Percentiles rank a stretch among this genome's conserved stretches.
Evolutionary conservation across 1,140 invertebrate genomes (phyloP).

Genomic region (Papilio polyxenes): DNA sequence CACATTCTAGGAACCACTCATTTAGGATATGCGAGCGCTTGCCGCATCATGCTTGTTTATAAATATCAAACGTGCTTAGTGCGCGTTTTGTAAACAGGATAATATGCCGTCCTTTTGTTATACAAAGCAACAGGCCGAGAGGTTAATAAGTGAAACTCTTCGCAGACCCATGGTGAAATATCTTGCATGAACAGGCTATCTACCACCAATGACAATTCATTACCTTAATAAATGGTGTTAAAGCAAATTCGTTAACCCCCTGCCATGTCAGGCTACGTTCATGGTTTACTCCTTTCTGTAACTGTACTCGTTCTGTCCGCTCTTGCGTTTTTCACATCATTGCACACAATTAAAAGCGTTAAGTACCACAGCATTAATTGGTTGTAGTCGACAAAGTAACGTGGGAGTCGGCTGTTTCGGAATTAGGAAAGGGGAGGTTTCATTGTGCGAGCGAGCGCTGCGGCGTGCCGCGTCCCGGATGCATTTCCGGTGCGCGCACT

Average conservation of each 20-base stretch:
- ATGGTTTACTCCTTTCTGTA: no score
- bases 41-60: slow-evolving; percentile 33
- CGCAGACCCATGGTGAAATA: neutral
- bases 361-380: neutral
- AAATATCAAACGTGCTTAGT: slow-evolving; percentile 27
- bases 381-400: slow-evolving; percentile 23
- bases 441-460: slow-evolving; percentile 46
- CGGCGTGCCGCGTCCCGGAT: slow-evolving; percentile 74
- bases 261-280: neutral
- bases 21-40: slow-evolving; percentile 29
- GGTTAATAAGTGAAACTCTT: neutral
- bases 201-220: no score
- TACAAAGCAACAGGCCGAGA: neutral
- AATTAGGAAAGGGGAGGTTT: slow-evolving; percentile 53
- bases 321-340: neutral
- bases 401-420: slow-evolving; percentile 34
- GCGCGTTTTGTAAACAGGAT: slow-evolving; percentile 23
- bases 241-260: neutral
- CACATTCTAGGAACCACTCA: slow-evolving; percentile 33
- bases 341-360: slow-evolving; percentile 18
- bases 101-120: neutral
- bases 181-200: neutral
- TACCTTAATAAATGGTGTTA: neutral
- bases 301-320: neutral
- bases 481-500: slow-evolving; percentile 66